These are phyloP conservation scores for Hyla sarda DNA, from an alignment of 2,113 vertebrate genomes.

Conservation along the genomic window DNA sequence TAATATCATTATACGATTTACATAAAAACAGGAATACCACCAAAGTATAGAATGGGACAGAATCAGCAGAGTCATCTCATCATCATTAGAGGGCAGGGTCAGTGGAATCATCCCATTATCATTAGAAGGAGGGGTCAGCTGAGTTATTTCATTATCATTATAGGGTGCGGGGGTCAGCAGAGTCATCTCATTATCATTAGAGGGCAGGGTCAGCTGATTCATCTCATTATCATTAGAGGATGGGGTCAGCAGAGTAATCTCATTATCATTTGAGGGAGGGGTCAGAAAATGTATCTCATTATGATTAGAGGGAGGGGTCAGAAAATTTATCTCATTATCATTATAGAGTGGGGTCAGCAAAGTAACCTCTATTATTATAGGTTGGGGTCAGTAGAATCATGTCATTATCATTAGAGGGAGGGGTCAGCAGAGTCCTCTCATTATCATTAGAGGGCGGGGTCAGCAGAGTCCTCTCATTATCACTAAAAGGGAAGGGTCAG, in stretches of 20 bases:
- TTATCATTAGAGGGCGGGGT: not conserved
- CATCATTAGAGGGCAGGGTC: too few relatives aligned
- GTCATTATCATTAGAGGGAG: not conserved
- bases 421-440: not conserved
- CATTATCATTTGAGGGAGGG: not conserved
- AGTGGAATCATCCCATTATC: too few relatives aligned
- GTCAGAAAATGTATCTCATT: not conserved
- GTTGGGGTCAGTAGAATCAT: not conserved
- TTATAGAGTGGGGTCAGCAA: not conserved
- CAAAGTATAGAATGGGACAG: too few relatives aligned
- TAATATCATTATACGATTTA: too few relatives aligned
- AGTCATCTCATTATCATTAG: not conserved
- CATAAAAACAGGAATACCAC: too few relatives aligned
- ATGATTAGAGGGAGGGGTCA: not conserved
- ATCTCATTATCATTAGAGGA: not conserved
- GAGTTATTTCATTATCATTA: too few relatives aligned
- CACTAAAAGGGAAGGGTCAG: not conserved
- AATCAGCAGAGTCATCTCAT: too few relatives aligned
- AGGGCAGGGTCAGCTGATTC: not conserved
- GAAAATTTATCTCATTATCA: not conserved
- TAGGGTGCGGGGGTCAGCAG: too few relatives aligned
- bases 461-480: not conserved
- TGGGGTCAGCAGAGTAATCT: not conserved
- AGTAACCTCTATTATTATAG: not conserved
- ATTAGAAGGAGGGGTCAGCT: too few relatives aligned